Percentiles rank a stretch among this genome's conserved stretches.
phyloP scores from a whole-genome alignment of 2,888 invertebrate species.

The Malthinus seriepunctatus region DNA sequence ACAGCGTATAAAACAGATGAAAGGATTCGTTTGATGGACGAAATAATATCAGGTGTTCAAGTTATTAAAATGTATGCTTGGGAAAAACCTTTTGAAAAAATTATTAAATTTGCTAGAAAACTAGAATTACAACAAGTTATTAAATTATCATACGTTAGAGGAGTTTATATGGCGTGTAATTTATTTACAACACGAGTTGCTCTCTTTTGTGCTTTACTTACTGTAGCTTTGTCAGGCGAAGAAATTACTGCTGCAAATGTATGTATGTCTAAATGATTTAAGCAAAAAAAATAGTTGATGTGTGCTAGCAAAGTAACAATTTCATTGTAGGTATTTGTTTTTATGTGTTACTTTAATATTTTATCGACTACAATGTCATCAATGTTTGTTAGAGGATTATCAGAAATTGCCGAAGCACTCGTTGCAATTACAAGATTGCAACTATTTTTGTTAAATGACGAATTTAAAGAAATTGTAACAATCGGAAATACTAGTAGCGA shows the following conservation, averaged over 20 bases:
- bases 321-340: slow-evolving; percentile 55
- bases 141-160: slow-evolving; percentile 66
- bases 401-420: slow-evolving; percentile 55
- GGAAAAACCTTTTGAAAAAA: slow-evolving; percentile 70
- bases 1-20: slow-evolving; percentile 88
- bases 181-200: slow-evolving; percentile 81
- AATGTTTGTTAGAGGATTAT: slow-evolving; percentile 59
- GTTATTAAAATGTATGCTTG: slow-evolving; percentile 79
- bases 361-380: slow-evolving; percentile 61
- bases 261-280: slow-evolving; percentile 37
- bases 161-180: slow-evolving; percentile 73
- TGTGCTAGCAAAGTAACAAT: background rate
- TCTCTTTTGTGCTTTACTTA: slow-evolving; percentile 72
- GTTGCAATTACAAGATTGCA: slow-evolving; percentile 54
- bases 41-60: slow-evolving; percentile 90
- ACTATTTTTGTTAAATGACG: slow-evolving; percentile 50
- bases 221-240: slow-evolving; percentile 68
- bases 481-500: slow-evolving; percentile 38
- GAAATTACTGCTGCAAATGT: slow-evolving; percentile 72
- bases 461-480: slow-evolving; percentile 36
- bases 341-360: slow-evolving; percentile 60
- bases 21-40: slow-evolving; percentile 91
- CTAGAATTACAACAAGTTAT: slow-evolving; percentile 62
- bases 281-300: too few relatives aligned
- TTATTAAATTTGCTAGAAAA: slow-evolving; percentile 62